Conservation (phyloP, 2,113 vertebrate species). For the Pelecanus crispus region DNA sequence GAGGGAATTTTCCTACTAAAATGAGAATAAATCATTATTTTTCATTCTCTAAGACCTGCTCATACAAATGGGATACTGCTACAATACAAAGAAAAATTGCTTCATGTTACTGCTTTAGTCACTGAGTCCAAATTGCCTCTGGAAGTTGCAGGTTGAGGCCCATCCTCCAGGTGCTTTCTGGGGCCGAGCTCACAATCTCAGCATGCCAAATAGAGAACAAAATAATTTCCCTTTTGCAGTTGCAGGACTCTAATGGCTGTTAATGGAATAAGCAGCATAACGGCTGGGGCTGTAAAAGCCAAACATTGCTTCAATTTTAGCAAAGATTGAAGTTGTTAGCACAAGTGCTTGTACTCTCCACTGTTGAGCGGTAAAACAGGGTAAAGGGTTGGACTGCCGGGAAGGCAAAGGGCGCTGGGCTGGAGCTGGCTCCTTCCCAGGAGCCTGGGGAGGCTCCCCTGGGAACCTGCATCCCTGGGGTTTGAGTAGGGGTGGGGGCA, state of each 20-base stretch:
- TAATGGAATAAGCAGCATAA: neutral
- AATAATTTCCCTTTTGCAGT: neutral
- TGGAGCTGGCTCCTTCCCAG: neutral
- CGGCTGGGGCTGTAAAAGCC: neutral
- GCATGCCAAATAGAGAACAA: neutral
- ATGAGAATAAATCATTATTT: slow-evolving; percentile 29
- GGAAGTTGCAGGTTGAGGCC: neutral
- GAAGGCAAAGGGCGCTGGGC: rapidly evolving
- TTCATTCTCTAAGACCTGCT: neutral
- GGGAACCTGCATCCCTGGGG: neutral
- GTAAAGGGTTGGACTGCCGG: rapidly evolving
- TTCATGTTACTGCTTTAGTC: neutral
- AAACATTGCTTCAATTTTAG: neutral
- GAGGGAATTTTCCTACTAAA: slow-evolving; percentile 29
- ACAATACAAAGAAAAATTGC: neutral
- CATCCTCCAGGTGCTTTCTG: neutral
- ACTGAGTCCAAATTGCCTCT: neutral
- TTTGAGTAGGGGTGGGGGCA: neutral
- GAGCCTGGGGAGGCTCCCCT: neutral
- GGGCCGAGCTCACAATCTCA: neutral
- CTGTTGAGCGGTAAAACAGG: neutral
- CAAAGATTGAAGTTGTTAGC: neutral
- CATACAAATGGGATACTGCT: neutral
- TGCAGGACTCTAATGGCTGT: neutral
- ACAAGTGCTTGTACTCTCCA: neutral